phyloP scores from a whole-genome alignment of 2,113 vertebrate species.

The Choloepus hoffmanni region DNA sequence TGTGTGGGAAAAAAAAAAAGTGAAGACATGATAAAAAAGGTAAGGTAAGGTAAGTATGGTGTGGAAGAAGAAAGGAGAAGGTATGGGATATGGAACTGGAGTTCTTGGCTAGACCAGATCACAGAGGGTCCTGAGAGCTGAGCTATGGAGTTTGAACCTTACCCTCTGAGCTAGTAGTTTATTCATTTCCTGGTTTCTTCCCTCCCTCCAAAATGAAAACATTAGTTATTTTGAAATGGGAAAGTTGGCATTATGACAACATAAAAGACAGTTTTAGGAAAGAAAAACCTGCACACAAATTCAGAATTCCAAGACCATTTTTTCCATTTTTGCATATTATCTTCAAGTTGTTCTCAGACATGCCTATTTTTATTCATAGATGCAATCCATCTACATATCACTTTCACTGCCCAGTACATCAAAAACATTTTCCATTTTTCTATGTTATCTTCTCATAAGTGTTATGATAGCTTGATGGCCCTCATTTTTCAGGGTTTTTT shows the following conservation, averaged over 20 bases:
- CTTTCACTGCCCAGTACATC: constrained; percentile 38
- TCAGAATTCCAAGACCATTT: not conserved
- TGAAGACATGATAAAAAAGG: not conserved
- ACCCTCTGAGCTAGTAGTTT: not conserved
- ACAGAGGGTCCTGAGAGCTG: not conserved
- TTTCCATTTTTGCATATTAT: constrained; percentile 57
- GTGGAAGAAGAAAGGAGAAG: not conserved
- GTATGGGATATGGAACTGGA: not conserved
- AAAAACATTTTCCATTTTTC: not conserved
- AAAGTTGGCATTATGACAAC: constrained; percentile 26
- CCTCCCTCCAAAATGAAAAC: not conserved
- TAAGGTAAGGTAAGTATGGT: not conserved
- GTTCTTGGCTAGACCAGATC: not conserved
- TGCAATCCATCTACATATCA: not conserved
- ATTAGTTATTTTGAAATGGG: constrained; percentile 12
- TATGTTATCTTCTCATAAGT: constrained; percentile 17
- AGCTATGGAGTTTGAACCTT: not conserved
- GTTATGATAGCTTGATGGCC: not conserved
- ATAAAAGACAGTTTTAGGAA: constrained; percentile 30
- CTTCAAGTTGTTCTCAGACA: constrained; percentile 37
- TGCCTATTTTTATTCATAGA: constrained; percentile 10
- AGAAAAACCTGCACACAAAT: not conserved
- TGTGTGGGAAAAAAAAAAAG: not conserved
- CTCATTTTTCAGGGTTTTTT: not conserved
- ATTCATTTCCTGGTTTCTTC: not conserved